Evolutionary conservation across 2,113 vertebrate species (phyloP).

Genomic region (Noturus placidus): DNA sequence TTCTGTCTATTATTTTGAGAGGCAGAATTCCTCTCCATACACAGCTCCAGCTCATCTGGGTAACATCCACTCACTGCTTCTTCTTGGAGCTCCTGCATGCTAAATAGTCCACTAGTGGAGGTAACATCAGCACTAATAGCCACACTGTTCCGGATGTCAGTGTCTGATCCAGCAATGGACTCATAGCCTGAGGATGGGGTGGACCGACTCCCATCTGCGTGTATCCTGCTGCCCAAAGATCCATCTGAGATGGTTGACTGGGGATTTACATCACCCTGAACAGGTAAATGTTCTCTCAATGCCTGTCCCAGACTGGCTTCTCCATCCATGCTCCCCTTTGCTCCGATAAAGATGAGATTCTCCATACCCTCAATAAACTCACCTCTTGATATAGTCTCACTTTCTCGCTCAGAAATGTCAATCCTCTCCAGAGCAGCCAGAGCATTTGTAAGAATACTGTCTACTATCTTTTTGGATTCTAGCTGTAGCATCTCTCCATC

Average conservation of each 20-base stretch:
- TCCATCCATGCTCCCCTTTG: constrained; percentile 8
- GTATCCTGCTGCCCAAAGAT: constrained; percentile 11
- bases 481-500: constrained; percentile 34
- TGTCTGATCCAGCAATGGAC: constrained; percentile 60
- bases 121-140: constrained; percentile 35
- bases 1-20: neutral
- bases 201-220: constrained; percentile 52
- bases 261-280: neutral
- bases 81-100: constrained; percentile 22
- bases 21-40: neutral
- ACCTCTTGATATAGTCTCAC: neutral
- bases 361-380: constrained; percentile 5
- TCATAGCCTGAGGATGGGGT: constrained; percentile 59
- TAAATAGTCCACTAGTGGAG: neutral
- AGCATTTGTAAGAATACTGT: constrained; percentile 55
- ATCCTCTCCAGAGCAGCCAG: constrained; percentile 51
- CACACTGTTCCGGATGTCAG: constrained; percentile 53
- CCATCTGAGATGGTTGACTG: constrained; percentile 34
- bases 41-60: neutral
- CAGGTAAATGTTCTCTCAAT: constrained; percentile 8
- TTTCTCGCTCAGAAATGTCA: constrained; percentile 32
- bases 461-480: constrained; percentile 54
- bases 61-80: constrained; percentile 2
- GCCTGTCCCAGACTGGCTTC: constrained; percentile 15
- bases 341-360: neutral